Base-by-base conservation (phyloP, 2,113 vertebrate species). In the Climacteris rufus region DNA sequence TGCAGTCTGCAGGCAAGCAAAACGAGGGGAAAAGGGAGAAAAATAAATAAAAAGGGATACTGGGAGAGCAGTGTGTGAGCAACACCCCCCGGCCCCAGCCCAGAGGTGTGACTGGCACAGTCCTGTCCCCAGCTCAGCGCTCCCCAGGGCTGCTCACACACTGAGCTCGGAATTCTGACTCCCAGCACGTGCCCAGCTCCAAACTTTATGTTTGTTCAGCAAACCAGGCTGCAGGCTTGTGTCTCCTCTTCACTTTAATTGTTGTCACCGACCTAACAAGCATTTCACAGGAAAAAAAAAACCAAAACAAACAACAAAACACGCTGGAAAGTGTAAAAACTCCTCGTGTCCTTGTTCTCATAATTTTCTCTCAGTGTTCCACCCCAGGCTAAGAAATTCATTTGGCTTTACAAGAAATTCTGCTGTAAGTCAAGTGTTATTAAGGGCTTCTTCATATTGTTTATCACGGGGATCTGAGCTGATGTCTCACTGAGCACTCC, bases 381-480 rank as follows among this genome's bases (percentile, higher is more conserved):
- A 92, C 91, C 74, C 49, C 81, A 7, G 93, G 96, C 94, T 79
- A 87, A 89, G 81, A 64, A 94, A 94, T 92, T 57, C 31, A 72
- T 76, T 87, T 91, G 83, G 65, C 87, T 95, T 91, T 84, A 91
- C 74, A 92, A 71, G 5, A 3, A 79, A 76, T 87, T 89, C 87
- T 94, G 89, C 78, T 92, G 20, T 24, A 72, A 87, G 87, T 60
- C 94, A 89, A 35, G 47, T 27, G 81, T 68, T 90, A 83, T 90
- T 91, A 89, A 87, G 28, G 52, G 77, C 65, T 91, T 44, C 93
- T 87, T 87, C 61, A 1, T 27, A 9, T 33, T 93, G 77, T 94
- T 96, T 94, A 89, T 92, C 87, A 49, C 4, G 0, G 74, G 65
- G 60, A 94, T 89, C 87, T 35, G 72, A 91, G 49, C 13, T 15